These are phyloP conservation scores for Dicentrarchus labrax DNA, from an alignment of 2,113 vertebrate genomes.

Conservation along the genomic window DNA sequence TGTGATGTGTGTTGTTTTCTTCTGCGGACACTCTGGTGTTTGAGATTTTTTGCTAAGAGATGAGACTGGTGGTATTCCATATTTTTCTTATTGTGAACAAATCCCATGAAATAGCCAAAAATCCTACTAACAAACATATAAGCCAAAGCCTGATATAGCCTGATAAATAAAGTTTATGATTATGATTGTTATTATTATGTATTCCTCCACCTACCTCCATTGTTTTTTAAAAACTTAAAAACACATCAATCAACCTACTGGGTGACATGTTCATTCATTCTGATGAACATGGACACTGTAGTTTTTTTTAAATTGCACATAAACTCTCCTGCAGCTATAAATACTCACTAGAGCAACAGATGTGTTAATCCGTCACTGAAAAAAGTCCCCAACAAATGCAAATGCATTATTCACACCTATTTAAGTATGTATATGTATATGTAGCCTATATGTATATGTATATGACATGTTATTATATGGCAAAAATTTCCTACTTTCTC, in stretches of 20 bases:
- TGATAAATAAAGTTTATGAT: no score
- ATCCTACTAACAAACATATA: not conserved
- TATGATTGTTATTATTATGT: no score
- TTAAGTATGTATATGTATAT: not conserved
- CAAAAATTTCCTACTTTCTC: not conserved
- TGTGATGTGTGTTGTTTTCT: conserved; percentile 3
- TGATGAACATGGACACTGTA: not conserved
- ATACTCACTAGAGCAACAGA: not conserved
- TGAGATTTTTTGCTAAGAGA: not conserved
- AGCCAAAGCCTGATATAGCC: not conserved
- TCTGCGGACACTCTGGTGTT: conserved; percentile 6
- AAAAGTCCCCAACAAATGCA: not conserved
- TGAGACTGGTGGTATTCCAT: conserved; percentile 1
- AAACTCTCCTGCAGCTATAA: not conserved
- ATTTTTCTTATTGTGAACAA: conserved; percentile 20
- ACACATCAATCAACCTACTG: not conserved
- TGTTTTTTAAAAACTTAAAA: not conserved
- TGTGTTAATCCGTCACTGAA: not conserved
- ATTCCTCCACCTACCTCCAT: not conserved
- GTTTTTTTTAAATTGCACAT: not conserved
- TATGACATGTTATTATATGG: not conserved
- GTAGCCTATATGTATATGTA: no score
- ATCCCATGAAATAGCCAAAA: conserved; percentile 2
- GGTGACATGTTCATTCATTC: not conserved
- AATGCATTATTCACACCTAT: not conserved